phyloP scores from a whole-genome alignment of 2,113 vertebrate species.

The Zingel zingel region DNA sequence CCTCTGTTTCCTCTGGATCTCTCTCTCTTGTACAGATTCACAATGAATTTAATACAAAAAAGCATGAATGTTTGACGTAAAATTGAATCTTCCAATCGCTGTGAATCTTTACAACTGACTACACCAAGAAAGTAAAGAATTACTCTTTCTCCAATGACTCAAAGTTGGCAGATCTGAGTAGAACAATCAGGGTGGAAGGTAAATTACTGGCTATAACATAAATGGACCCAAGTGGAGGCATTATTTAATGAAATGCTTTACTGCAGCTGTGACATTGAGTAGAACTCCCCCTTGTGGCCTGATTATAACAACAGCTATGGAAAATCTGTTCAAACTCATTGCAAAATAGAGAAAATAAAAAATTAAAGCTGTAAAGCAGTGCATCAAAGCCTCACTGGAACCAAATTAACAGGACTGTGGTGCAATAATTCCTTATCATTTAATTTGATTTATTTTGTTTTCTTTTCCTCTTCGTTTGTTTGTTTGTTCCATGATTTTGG shows the following conservation, averaged over 20 bases:
- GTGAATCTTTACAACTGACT: slow-evolving; percentile 71
- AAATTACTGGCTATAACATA: slow-evolving; percentile 31
- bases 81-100: slow-evolving; percentile 22
- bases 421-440: slow-evolving; percentile 89
- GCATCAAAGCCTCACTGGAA: slow-evolving; percentile 69
- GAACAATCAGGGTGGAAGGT: slow-evolving; percentile 69
- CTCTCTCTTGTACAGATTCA: slow-evolving; percentile 73
- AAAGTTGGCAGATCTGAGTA: slow-evolving; percentile 27
- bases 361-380: slow-evolving; percentile 69
- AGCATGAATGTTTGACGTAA: background rate
- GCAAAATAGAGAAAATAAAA: background rate
- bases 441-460: slow-evolving; percentile 95
- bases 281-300: slow-evolving; percentile 69
- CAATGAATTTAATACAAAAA: slow-evolving; percentile 42
- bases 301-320: slow-evolving; percentile 15
- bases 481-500: slow-evolving; percentile 96
- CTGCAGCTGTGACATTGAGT: slow-evolving; percentile 39
- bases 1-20: slow-evolving; percentile 63
- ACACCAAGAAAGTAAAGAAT: slow-evolving; percentile 11
- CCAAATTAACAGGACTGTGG: slow-evolving; percentile 78
- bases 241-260: slow-evolving; percentile 72
- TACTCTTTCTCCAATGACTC: slow-evolving; percentile 24
- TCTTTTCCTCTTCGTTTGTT: slow-evolving; percentile 93
- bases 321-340: background rate
- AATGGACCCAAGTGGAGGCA: slow-evolving; percentile 23